These are phyloP conservation scores for Sitta carolinensis DNA, from an alignment of 2,797 vertebrate species.

Conservation along the genomic window DNA sequence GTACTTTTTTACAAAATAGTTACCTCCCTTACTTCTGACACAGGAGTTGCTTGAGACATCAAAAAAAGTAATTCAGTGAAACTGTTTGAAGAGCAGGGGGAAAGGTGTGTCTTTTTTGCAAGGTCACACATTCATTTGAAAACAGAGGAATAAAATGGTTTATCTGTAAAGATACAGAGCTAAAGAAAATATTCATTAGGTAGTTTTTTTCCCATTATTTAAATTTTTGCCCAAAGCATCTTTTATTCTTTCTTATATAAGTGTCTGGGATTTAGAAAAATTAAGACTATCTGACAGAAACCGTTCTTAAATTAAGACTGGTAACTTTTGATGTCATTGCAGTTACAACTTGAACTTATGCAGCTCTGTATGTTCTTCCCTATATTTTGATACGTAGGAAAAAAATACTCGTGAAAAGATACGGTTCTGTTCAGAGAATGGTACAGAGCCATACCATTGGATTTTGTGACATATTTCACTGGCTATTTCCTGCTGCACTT, in stretches of 20 bases:
- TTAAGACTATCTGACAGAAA: not conserved
- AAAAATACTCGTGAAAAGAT: not conserved
- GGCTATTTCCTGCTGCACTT: not conserved
- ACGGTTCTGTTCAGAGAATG: not conserved
- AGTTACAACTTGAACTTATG: not conserved
- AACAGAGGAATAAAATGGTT: not conserved
- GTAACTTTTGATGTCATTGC: not conserved
- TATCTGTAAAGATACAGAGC: not conserved
- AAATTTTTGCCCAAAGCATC: not conserved
- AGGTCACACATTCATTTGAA: not conserved
- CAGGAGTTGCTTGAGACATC: not conserved
- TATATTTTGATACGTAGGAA: not conserved
- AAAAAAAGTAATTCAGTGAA: not conserved
- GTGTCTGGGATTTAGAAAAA: not conserved
- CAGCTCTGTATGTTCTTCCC: not conserved
- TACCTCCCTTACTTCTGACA: not conserved
- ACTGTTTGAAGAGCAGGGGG: accelerated
- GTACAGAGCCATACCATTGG: not conserved
- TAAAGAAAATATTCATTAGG: not conserved
- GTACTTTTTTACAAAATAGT: not conserved
- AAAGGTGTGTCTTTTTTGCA: not conserved
- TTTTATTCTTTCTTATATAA: not conserved
- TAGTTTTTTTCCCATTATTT: not conserved
- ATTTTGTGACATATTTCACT: not conserved
- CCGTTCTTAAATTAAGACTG: not conserved